Conservation (phyloP, 2,113 vertebrate genomes). For the Phrynocephalus versicolor region DNA sequence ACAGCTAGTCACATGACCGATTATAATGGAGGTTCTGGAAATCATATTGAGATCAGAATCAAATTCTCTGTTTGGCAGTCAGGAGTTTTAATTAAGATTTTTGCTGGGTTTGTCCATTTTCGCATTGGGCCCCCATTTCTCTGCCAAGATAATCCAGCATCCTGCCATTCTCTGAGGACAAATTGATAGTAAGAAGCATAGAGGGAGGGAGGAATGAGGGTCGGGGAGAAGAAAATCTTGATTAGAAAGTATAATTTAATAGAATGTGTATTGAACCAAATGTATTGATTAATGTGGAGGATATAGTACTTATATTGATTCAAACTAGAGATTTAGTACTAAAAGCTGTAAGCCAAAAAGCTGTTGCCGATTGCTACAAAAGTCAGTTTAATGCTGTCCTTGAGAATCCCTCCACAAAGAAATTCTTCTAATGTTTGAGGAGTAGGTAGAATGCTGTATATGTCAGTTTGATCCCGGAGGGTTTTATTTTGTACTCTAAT, state of each 20-base stretch:
- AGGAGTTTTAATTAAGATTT: constrained; percentile 31
- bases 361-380: constrained; percentile 91
- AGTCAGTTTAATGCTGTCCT: constrained; percentile 99
- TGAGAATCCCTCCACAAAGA: constrained; percentile 98
- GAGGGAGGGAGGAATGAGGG: constrained; percentile 59
- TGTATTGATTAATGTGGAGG: constrained; percentile 86
- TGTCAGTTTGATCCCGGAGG: constrained; percentile 95
- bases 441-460: constrained; percentile 95
- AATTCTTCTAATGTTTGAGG: constrained; percentile 98
- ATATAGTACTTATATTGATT: constrained; percentile 87
- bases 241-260: constrained; percentile 92
- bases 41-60: constrained; percentile 26
- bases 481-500: constrained; percentile 99
- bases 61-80: constrained; percentile 22
- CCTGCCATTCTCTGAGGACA: constrained; percentile 48
- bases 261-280: constrained; percentile 83
- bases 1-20: constrained; percentile 34
- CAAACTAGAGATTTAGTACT: constrained; percentile 83
- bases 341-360: constrained; percentile 87
- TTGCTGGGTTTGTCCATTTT: constrained; percentile 44
- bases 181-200: constrained; percentile 68
- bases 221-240: constrained; percentile 80
- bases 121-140: not conserved
- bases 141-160: constrained; percentile 39
- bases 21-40: constrained; percentile 30